Percentiles rank a stretch among this genome's conserved stretches.
Conservation (phyloP, 64 coral and sea anemone species). For the Montipora cactus region DNA sequence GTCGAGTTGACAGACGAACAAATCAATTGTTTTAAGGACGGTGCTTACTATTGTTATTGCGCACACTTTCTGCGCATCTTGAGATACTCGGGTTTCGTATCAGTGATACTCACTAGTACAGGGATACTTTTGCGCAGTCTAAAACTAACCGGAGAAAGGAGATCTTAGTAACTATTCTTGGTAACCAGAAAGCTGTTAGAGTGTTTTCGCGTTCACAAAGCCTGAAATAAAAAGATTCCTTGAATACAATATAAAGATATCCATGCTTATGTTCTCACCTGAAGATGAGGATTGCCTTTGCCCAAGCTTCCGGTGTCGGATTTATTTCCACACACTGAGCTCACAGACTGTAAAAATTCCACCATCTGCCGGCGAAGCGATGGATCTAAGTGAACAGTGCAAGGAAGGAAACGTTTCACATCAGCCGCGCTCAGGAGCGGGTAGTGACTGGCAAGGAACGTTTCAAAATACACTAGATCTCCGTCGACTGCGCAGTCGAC, state of each 20-base stretch:
- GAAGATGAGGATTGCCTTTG: conserved; percentile 64
- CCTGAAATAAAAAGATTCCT: too few species aligned
- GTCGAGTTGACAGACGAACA: too few species aligned
- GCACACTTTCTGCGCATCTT: too few species aligned
- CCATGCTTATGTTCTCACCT: conserved; percentile 41
- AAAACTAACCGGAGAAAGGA: too few species aligned
- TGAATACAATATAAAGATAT: neutral
- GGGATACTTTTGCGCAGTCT: too few species aligned
- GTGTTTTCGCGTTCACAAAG: too few species aligned
- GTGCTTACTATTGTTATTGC: too few species aligned
- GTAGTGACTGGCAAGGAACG: conserved; percentile 89
- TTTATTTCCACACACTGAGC: conserved; percentile 58
- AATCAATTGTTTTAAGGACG: too few species aligned
- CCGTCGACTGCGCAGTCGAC: conserved; percentile 93
- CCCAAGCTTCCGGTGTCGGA: conserved; percentile 81
- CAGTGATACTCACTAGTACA: too few species aligned
- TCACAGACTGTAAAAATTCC: conserved; percentile 81
- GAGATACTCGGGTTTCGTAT: too few species aligned
- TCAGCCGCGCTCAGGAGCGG: conserved; percentile 85
- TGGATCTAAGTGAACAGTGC: conserved; percentile 90
- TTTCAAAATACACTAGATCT: conserved; percentile 98
- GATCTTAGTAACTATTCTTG: too few species aligned
- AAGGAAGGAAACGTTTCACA: conserved; percentile 72
- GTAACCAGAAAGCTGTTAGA: too few species aligned
- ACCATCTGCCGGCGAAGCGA: conserved; percentile 90